phyloP scores from a whole-genome alignment of 1,140 invertebrate genomes.

The Asbolus verrucosus region DNA sequence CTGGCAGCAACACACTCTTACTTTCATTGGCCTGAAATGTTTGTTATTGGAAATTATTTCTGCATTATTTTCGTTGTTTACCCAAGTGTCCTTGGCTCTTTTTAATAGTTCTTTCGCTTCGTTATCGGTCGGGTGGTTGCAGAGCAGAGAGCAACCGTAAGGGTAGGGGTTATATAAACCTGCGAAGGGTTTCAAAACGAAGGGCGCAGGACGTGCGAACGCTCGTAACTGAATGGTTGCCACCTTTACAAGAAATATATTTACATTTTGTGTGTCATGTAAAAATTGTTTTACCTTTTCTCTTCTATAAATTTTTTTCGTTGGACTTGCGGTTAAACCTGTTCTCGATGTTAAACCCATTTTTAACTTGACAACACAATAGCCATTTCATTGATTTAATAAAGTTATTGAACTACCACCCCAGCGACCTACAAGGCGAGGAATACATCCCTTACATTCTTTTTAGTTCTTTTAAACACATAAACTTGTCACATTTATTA shows the following conservation, averaged over 20 bases:
- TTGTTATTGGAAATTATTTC: neutral
- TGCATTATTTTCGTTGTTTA: conserved; percentile 61
- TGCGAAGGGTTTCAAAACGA: conserved; percentile 79
- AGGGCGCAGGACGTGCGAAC: conserved; percentile 70
- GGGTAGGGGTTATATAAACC: conserved; percentile 84
- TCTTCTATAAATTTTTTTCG: conserved; percentile 55
- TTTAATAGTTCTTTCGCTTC: conserved; percentile 79
- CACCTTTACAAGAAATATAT: conserved; percentile 30
- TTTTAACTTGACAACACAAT: conserved; percentile 9
- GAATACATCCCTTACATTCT: neutral
- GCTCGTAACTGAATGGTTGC: conserved; percentile 53
- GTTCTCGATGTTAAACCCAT: conserved; percentile 61
- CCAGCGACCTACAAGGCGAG: neutral
- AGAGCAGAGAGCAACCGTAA: conserved; percentile 81
- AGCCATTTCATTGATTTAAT: conserved; percentile 8
- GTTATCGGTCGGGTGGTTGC: conserved; percentile 83
- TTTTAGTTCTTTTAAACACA: too few species aligned
- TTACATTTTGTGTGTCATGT: too few species aligned
- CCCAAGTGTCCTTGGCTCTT: conserved; percentile 78
- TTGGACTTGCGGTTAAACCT: conserved; percentile 58
- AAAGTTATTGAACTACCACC: conserved; percentile 14
- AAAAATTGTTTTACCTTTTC: conserved; percentile 48
- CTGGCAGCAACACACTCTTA: conserved; percentile 66
- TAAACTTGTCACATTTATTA: too few species aligned
- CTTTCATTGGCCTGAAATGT: conserved; percentile 64